Percentiles rank a stretch among this genome's conserved stretches.
phyloP scores from a whole-genome alignment of 2,888 invertebrate species.

The Trachelus tabidus region DNA sequence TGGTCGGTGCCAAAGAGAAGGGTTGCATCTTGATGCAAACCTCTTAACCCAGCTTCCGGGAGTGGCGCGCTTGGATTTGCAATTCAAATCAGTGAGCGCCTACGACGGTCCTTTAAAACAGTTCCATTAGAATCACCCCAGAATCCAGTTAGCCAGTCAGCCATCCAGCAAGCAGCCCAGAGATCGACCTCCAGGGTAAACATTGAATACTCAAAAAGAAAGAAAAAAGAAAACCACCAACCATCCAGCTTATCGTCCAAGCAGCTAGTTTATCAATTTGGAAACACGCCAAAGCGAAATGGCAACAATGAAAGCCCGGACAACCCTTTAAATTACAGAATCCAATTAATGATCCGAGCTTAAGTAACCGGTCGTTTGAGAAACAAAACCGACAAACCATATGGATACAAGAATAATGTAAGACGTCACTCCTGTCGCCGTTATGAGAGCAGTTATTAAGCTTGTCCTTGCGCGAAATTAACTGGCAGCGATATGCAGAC shows the following conservation, averaged over 20 bases:
- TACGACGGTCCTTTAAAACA: background rate
- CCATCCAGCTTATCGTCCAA: background rate
- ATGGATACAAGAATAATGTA: background rate
- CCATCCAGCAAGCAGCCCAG: background rate
- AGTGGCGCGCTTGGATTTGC: conserved; percentile 22
- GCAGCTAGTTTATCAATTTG: background rate
- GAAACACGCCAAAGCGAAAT: background rate
- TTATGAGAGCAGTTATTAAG: background rate
- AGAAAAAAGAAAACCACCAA: background rate
- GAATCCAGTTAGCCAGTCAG: background rate
- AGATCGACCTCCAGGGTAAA: background rate
- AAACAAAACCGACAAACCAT: background rate
- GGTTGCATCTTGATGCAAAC: conserved; percentile 21
- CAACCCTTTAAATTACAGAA: background rate
- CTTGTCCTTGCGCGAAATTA: background rate
- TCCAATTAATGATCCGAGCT: background rate
- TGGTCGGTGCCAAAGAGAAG: background rate
- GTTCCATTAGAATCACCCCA: background rate
- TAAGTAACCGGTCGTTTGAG: background rate
- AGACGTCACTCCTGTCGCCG: background rate
- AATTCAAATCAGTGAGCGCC: conserved; percentile 25
- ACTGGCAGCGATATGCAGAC: background rate
- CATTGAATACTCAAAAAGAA: background rate
- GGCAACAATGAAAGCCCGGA: background rate
- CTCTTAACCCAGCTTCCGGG: conserved; percentile 31